Evolutionary conservation across 2,113 vertebrate genomes (phyloP).

Genomic region (Sinosuthora webbiana): DNA sequence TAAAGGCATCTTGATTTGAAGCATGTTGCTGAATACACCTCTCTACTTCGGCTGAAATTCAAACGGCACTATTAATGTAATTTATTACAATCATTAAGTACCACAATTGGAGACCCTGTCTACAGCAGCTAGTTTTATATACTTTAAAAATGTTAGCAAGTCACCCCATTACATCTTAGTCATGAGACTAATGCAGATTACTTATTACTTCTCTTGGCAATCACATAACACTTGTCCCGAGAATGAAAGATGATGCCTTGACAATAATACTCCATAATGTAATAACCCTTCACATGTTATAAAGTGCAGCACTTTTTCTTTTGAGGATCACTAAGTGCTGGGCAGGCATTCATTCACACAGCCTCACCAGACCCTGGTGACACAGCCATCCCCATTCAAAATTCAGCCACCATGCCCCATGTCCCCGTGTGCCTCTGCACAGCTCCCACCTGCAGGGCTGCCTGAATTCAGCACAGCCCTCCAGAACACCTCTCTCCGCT

Average conservation of each 20-base stretch:
- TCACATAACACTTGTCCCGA: constrained; percentile 42
- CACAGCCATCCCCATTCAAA: neutral
- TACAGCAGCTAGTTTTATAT: constrained; percentile 26
- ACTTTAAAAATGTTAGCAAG: constrained; percentile 46
- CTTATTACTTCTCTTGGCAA: constrained; percentile 61
- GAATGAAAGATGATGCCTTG: constrained; percentile 64
- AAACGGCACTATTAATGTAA: constrained; percentile 31
- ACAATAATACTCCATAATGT: constrained; percentile 56
- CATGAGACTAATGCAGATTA: constrained; percentile 60
- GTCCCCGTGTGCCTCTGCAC: accelerated
- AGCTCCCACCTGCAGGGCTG: neutral
- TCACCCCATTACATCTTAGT: constrained; percentile 57
- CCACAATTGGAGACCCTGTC: constrained; percentile 27
- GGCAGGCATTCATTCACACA: constrained; percentile 25
- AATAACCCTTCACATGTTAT: constrained; percentile 62
- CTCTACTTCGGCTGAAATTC: constrained; percentile 8
- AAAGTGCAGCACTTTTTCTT: constrained; percentile 55
- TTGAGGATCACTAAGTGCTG: constrained; percentile 51
- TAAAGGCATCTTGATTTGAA: constrained; percentile 52
- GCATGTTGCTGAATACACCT: constrained; percentile 42
- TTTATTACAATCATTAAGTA: constrained; percentile 60
- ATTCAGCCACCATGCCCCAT: neutral
- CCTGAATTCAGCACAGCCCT: neutral
- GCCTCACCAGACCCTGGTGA: neutral
- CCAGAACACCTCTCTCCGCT: neutral